phyloP scores from a whole-genome alignment of 2,888 invertebrate species.

The Limnephilus marmoratus region DNA sequence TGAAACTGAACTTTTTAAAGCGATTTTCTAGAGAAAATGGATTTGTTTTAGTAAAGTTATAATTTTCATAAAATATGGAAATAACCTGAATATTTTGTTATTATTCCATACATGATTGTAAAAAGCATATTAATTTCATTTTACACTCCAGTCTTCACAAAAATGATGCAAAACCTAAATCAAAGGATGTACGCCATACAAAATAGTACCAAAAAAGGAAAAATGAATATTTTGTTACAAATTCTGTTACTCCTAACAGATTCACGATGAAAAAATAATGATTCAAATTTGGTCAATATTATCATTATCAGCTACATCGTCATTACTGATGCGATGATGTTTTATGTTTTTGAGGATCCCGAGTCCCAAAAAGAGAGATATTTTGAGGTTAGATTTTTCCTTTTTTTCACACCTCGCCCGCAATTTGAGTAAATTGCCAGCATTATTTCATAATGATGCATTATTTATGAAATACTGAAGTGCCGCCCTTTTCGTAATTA shows the following conservation, averaged over 20 bases:
- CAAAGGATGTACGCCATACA: not conserved
- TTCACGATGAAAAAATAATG: not conserved
- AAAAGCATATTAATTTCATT: not conserved
- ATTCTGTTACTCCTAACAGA: not conserved
- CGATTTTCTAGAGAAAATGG: too few species aligned
- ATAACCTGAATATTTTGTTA: not conserved
- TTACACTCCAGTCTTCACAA: too few species aligned
- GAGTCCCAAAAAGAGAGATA: not conserved
- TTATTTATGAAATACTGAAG: conserved; percentile 13
- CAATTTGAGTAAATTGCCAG: conserved; percentile 25
- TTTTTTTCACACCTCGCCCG: conserved; percentile 29
- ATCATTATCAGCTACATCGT: conserved; percentile 7
- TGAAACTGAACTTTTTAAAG: too few species aligned
- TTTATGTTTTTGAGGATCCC: not conserved
- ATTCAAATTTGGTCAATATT: not conserved
- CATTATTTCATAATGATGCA: conserved; percentile 14
- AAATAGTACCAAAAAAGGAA: not conserved
- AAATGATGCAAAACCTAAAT: not conserved
- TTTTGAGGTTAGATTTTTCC: not conserved
- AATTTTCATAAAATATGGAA: too few species aligned
- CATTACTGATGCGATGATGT: not conserved
- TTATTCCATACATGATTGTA: not conserved
- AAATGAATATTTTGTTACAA: not conserved
- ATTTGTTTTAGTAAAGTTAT: too few species aligned
- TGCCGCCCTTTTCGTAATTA: not conserved